Base-by-base conservation (phyloP, 2,113 vertebrate genomes). In the Acanthisitta chloris region DNA sequence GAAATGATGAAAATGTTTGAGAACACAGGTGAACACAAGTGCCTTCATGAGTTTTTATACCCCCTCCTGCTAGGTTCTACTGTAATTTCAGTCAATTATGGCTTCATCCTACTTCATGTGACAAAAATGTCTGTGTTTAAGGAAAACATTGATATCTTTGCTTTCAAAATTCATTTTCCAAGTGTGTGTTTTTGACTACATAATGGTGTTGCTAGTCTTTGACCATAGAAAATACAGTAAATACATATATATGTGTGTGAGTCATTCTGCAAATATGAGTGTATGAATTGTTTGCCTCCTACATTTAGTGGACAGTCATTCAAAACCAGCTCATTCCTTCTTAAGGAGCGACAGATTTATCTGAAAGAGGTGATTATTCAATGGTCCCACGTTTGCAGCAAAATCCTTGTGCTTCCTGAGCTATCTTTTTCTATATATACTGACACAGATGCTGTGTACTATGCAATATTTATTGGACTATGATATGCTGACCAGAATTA, bases 11-110 rank as follows among this genome's bases (percentile, higher is more conserved):
- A 69, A 61, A 4, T 3, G 0, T 61, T 31, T 59, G 20, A 77
- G 26, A 67, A 55, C 12, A 8, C 23, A 67, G 3, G 4, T 62
- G 15, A 81, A 4, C 33, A 55, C 11, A 81, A 7, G 4, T 36
- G 12, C 5, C 14, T 74, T 86, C 33, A 10, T 57, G 38, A 57
- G n/a, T 3, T 40, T 25, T 79, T 74, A 54, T 38, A 81, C 81
- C 46, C 4, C 3, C 4, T 15, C 59, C 34, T 55, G 6, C 17
- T 49, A 18, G 14, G n/a, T 3, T 0, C 4, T 62, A 10, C 6
- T 4, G 3, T 45, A 29, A 52, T 42, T 78, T 55, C 17, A n/a
- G 28, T 55, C 49, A 85, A 42, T 65, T 46, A 31, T 18, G 4
- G 1, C 6, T 45, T 78, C 28, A 62, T 79, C 8, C 3, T 74